These are phyloP conservation scores for Hepsetus odoe DNA, from an alignment of 2,113 vertebrate genomes.

Conservation along the genomic window DNA sequence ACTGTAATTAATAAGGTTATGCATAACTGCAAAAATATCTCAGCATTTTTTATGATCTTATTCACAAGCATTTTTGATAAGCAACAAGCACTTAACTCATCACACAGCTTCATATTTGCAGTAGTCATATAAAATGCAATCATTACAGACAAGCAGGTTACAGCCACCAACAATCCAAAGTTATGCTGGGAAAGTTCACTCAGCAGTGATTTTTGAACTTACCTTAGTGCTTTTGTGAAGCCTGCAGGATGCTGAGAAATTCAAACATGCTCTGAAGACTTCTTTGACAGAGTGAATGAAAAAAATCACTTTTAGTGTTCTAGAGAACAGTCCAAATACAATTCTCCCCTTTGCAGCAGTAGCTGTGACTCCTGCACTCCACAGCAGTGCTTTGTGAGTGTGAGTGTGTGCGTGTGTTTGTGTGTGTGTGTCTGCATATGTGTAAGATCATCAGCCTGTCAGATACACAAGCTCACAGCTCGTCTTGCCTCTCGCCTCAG, in stretches of 20 bases:
- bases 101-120: too few species aligned
- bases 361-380: neutral
- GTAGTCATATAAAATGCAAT: neutral
- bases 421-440: neutral
- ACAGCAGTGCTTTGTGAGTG: neutral
- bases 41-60: too few species aligned
- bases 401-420: neutral
- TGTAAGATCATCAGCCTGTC: neutral
- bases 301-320: neutral
- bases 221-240: neutral
- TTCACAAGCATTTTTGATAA: neutral
- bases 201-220: neutral
- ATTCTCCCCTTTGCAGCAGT: neutral
- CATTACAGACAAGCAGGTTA: neutral
- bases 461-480: neutral
- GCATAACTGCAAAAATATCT: too few species aligned
- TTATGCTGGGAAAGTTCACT: neutral
- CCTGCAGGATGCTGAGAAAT: neutral
- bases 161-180: neutral
- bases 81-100: neutral
- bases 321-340: neutral
- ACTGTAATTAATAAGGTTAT: neutral
- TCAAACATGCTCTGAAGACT: neutral
- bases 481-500: constrained; percentile 13
- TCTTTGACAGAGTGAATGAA: neutral